Base-by-base conservation (phyloP, 2,888 invertebrate species). In the Dendrolimus pini region DNA sequence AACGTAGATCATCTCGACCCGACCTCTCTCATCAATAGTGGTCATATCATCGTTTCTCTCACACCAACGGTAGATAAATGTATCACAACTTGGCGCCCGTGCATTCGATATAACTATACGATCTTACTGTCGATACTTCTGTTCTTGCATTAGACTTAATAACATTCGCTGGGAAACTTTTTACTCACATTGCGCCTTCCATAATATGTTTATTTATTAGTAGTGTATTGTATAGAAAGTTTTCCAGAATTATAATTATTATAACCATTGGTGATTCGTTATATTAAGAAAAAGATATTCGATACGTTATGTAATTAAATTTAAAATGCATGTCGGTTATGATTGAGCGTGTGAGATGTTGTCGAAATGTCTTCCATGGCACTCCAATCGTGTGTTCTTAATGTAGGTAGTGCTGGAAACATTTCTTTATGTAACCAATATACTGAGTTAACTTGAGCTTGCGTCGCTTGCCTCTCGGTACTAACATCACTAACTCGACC, bases 71-170 rank as follows among this genome's bases (percentile, higher is more conserved):
- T 89, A 89, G 90, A 89, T 90, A 89, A 89, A 83, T 89, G 90
- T 90, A 90, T 90, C 90, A 90, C 90, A 90, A 89, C 76, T 75
- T 89, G 83, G 88, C 89, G 90, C 90, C 89, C 89, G 86, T 83
- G 80, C 86, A 84, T 83, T 75, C 69, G 47, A 47, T 47, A 9
- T 30, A 30, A 30, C 30, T 30, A 65, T 70, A 64, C 72, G 74
- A 74, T 74, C 78, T 75, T 73, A 75, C 75, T 75, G 71, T 77
- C 72, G 68, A 76, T 75, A 73, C 78, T 74, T 74, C 77, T 74
- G 73, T 75, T 75, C 73, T 76, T 47, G 47, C 47, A 70, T 71
- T 78, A 72, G 69, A 71, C 71, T 67, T 73, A 64, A 58, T 59
- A 63, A 59, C 58, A 57, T 73, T 68, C 60, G 65, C 85, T 88